Conservation (phyloP, 2,113 vertebrate species). For the rat (Rattus norvegicus) region GRCr8 NC_086027.1:46159501-46160000, state of each 20-base stretch:
- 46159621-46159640: neutral
- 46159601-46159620: neutral
- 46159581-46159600: neutral
- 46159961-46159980: neutral
- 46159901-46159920: neutral
- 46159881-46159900: constrained; percentile 24
- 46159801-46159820: neutral
- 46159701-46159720: neutral
- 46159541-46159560: neutral
- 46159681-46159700: neutral
- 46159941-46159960: neutral
- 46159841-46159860: neutral
- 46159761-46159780: neutral
- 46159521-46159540: neutral
- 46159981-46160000: neutral
- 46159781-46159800: neutral
- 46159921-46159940: neutral
- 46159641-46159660: neutral
- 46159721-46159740: neutral
- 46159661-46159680: neutral
- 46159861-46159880: neutral
- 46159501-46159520: neutral
- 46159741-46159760: too few relatives aligned
- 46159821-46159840: neutral
- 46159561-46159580: neutral